Evolutionary conservation across 2,113 vertebrate genomes (phyloP).

Genomic region (Rissa tridactyla): DNA sequence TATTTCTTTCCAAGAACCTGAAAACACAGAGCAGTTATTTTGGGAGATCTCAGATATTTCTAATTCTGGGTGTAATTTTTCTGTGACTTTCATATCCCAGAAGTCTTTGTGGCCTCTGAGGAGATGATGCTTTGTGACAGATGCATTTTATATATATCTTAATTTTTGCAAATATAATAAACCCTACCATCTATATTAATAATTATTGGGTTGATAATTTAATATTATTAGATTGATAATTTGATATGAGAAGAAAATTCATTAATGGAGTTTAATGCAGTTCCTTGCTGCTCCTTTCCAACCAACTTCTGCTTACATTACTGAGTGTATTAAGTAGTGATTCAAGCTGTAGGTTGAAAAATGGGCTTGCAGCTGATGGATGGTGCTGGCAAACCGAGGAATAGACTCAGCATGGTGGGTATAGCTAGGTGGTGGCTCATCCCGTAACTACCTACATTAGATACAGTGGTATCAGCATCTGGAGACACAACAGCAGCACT

Average conservation of each 20-base stretch:
- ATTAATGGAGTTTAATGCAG: neutral
- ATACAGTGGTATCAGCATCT: neutral
- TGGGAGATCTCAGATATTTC: neutral
- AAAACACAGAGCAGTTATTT: neutral
- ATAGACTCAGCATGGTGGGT: neutral
- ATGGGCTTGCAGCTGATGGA: neutral
- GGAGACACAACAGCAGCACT: neutral
- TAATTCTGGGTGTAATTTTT: neutral
- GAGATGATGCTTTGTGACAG: neutral
- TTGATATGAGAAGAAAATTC: neutral
- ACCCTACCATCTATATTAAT: neutral
- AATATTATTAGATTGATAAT: neutral
- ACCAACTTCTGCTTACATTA: neutral
- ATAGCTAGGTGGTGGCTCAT: neutral
- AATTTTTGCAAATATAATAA: neutral
- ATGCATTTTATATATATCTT: neutral
- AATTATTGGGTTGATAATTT: neutral
- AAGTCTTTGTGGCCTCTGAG: neutral
- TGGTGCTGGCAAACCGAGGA: neutral
- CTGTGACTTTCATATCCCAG: neutral
- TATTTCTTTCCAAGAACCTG: neutral
- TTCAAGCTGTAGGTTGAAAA: neutral
- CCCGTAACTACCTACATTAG: neutral
- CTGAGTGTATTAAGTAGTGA: neutral
- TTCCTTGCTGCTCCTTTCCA: neutral